Base-by-base conservation (phyloP, 2,797 vertebrate genomes). In the Helarctos malayanus region DNA sequence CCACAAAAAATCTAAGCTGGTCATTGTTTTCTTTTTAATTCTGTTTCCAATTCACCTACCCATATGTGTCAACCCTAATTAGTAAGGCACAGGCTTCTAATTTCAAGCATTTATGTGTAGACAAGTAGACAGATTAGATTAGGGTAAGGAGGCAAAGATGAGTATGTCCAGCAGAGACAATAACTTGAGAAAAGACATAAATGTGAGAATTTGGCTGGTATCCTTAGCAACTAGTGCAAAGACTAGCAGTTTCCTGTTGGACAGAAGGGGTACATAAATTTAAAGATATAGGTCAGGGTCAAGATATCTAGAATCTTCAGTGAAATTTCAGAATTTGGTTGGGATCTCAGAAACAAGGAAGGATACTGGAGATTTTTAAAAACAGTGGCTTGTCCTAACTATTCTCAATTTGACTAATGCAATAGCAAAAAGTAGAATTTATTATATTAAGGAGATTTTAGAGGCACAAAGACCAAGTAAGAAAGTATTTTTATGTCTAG, bases 11-110 rank as follows among this genome's bases (percentile, higher is more conserved):
- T 63, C 52, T 5, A 47, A 92, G 29, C 16, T 92, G 12, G 3
- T 75, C 61, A 45, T 78, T 96, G 29, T 71, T 88, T 79, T 78
- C n/a, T 96, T 97, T 96, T 94, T 15, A 41, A 86, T 93, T 92
- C n/a, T 94, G 3, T 80, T 97, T 94, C 23, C 7, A 73, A 49
- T 89, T 84, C 12, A 79, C 57, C 35, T 92, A 54, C 15, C 14
- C 18, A 19, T 75, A 47, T 68, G 61, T 71, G 21, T 57, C 29
- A 85, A 82, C 5, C 6, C 32, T 71, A 85, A 76, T 78, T 96
- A 92, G 32, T 83, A 94, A 86, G 59, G 5, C 5, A 59, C 13
- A 63, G 15, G n/a, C 11, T 93, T 89, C 15, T 86, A 88, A 82
- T 80, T 92, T 94, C 78, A 1, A 69, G 14, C 7, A 52, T 65